Base-by-base conservation (phyloP, 2,113 vertebrate species). In the Callaeas wilsoni region DNA sequence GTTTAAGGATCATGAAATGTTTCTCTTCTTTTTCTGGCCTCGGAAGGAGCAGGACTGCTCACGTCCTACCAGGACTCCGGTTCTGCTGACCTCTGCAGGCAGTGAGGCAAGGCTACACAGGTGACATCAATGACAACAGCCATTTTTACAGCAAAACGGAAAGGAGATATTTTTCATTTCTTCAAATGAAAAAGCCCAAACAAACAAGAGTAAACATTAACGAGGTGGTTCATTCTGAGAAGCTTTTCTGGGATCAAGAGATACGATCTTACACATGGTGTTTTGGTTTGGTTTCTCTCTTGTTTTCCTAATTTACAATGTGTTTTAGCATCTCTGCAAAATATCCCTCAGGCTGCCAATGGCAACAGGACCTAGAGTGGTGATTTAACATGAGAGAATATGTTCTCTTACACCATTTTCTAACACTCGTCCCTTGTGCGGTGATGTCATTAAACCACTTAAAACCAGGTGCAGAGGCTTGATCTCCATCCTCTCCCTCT, bases 271-370 rank as follows among this genome's bases (percentile, higher is more conserved):
- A 57, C 81, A 65, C 95, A 78, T 94, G 93, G 84, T 91, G 87
- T 91, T 96, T 96, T 84, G 57, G 32, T 79, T 85, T 33, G 71
- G 29, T 91, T 94, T 91, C 70, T 73, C 46, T 13, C 91, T 89
- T 92, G 86, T 94, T 96, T 93, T 79, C 81, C 55, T 93, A 44
- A 94, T 91, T 91, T 79, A 76, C 57, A 11, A 71, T 3, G 67
- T 93, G 84, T 94, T 97, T 68, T 42, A 83, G n/a, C 57, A 57
- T 75, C 78, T 62, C 39, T 20, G 23, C 55, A 89, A 94, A 96
- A 87, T 60, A 93, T 27, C 89, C 81, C 87, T 50, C 39, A 10
- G 81, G 87, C 91, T 96, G 91, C 91, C 70, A 89, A 83, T 29
- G 78, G 78, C 87, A 91, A 84, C 81, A 69, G 63, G 81, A 64